These are phyloP conservation scores for Perizoma affinitatum DNA, from an alignment of 2,888 invertebrate genomes.

Conservation along the genomic window DNA sequence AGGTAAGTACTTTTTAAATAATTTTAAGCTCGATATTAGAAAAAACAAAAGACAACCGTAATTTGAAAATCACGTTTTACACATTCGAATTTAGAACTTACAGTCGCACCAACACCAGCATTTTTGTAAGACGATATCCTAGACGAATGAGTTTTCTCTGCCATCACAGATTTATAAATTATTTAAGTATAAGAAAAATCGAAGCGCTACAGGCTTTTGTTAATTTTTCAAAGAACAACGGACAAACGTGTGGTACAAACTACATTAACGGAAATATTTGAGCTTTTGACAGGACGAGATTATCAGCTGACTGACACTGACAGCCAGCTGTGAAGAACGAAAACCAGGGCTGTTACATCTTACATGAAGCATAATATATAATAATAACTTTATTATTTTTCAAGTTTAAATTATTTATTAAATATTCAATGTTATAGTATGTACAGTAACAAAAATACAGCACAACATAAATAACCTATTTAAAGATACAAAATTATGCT, in stretches of 20 bases:
- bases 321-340: neutral
- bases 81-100: slow-evolving; percentile 63
- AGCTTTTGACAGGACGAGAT: neutral
- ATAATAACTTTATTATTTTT: too few species aligned
- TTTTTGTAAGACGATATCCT: slow-evolving; percentile 91
- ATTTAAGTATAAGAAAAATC: neutral
- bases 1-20: too few species aligned
- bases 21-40: neutral
- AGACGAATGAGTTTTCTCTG: slow-evolving; percentile 81
- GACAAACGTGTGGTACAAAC: neutral
- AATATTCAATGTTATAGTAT: too few species aligned
- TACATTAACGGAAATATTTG: neutral
- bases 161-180: slow-evolving; percentile 71
- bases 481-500: too few species aligned
- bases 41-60: neutral
- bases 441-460: too few species aligned
- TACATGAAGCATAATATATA: neutral
- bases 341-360: neutral
- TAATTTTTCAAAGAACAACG: slow-evolving; percentile 3
- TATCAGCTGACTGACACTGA: neutral
- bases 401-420: too few species aligned
- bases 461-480: too few species aligned
- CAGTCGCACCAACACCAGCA: slow-evolving; percentile 89
- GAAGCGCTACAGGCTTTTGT: neutral
- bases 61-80: slow-evolving; percentile 1